Base-by-base conservation (phyloP, 2,797 vertebrate species). In the Oryzias dopingdopingensis region DNA sequence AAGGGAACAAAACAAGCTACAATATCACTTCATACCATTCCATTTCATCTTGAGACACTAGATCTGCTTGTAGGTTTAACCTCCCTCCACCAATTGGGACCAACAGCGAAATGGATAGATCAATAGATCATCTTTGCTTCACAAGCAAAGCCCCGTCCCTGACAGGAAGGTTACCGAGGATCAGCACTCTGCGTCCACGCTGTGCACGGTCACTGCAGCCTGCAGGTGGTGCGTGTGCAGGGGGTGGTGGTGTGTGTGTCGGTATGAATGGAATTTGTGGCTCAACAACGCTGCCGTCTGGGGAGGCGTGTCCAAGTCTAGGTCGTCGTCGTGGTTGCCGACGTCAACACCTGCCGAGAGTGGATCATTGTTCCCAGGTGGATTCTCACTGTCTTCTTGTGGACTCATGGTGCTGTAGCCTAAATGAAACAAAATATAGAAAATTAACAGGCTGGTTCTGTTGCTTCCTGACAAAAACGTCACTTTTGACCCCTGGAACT, bases 381-480 rank as follows among this genome's bases (percentile, higher is more conserved):
- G 96, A 68, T 98, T 99, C 82, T 99, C 97, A 0, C 97, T 99
- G 91, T 99, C 97, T 74, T 99, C 97, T 87, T 99, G 97, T 0
- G 97, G 97, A 67, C 97, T 99, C 97, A 99, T 99, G 22, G 97
- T 99, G 84, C 97, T 99, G 86, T 99, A 99, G 29, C 97, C 97
- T 99, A 74, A 45, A 50, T 63, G 75, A 67, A 58, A 43, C 12
- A 24, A 53, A 37, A 37, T 3, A 37, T 12, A 13, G 3, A 0
- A 2, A 5, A 16, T 43, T 1, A 6, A 43, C 16, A 17, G 42
- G 2, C 42, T 42, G 3, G 42, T 6, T n/a, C 26, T 32, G 29
- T 12, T 32, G 29, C 2, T 2, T 32, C 8, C 29, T 37, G 32
- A 37, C 32, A 37, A 12, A 37, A 12, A 37, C 32, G 4, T 12